These are phyloP conservation scores for Epinephelus coioides DNA, from an alignment of 2,797 vertebrate genomes.

Conservation along the genomic window DNA sequence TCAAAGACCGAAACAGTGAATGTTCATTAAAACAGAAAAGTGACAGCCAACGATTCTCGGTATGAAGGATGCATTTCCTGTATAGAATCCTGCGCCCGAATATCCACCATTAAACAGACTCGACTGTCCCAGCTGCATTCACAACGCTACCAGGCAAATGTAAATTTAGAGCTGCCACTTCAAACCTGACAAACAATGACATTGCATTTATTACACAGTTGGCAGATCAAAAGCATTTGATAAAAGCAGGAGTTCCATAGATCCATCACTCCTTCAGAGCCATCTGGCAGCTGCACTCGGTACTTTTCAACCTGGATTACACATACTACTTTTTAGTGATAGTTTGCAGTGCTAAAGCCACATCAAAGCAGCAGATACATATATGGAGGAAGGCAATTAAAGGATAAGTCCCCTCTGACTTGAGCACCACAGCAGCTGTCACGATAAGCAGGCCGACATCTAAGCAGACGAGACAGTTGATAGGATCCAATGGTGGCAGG, in stretches of 20 bases:
- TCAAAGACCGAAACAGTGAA: constrained; percentile 17
- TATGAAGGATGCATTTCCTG: constrained; percentile 19
- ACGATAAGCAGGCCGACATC: constrained; percentile 53
- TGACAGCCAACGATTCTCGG: constrained; percentile 10
- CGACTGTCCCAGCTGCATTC: constrained; percentile 1
- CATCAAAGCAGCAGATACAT: constrained; percentile 65
- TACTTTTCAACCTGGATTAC: constrained; percentile 65
- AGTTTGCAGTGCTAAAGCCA: constrained; percentile 59
- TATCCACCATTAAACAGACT: neutral
- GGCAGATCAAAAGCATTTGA: constrained; percentile 58
- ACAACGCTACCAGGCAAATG: constrained; percentile 21
- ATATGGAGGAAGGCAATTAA: constrained; percentile 71
- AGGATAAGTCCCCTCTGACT: constrained; percentile 68
- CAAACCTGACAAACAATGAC: constrained; percentile 66
- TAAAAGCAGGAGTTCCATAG: constrained; percentile 54
- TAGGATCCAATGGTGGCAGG: constrained; percentile 36
- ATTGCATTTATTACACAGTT: constrained; percentile 58
- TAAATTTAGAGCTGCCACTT: constrained; percentile 53
- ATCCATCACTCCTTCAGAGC: constrained; percentile 53
- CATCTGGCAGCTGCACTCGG: constrained; percentile 65
- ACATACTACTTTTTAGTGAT: constrained; percentile 61
- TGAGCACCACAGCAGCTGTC: constrained; percentile 57
- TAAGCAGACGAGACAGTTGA: constrained; percentile 64
- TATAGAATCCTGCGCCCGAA: constrained; percentile 13
- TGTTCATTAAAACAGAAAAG: constrained; percentile 43